These are phyloP conservation scores for Drosophila teissieri DNA, from an alignment of 1,140 invertebrate species.

Conservation along the genomic window DNA sequence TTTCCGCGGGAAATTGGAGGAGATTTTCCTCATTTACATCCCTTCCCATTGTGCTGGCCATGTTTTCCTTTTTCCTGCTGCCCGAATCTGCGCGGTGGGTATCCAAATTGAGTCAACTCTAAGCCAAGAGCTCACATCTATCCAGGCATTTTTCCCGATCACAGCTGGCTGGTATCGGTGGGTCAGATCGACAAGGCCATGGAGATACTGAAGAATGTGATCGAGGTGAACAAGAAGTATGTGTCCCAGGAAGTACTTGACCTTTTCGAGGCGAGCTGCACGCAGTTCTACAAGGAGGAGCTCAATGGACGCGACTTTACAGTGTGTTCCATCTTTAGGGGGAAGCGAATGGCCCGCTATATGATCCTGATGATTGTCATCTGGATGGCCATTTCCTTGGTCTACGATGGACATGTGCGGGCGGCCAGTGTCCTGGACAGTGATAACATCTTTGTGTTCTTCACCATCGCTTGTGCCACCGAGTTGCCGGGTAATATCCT, in stretches of 20 bases:
- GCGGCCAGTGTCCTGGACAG: constrained; percentile 91
- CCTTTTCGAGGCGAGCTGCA: constrained; percentile 86
- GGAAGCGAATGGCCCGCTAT: constrained; percentile 88
- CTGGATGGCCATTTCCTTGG: constrained; percentile 94
- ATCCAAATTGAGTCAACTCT: no score
- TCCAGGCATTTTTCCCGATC: not conserved
- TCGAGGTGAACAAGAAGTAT: constrained; percentile 89
- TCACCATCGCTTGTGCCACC: constrained; percentile 92
- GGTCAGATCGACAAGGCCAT: constrained; percentile 91
- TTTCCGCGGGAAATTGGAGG: constrained; percentile 90
- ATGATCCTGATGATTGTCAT: constrained; percentile 91
- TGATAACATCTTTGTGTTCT: constrained; percentile 92
- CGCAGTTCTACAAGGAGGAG: constrained; percentile 87
- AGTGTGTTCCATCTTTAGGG: constrained; percentile 91
- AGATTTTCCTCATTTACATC: constrained; percentile 88
- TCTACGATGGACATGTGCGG: constrained; percentile 94
- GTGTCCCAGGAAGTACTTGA: constrained; percentile 90
- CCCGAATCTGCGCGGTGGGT: constrained; percentile 90
- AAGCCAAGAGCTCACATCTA: not conserved
- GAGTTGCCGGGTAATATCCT: constrained; percentile 91
- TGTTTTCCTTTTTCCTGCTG: constrained; percentile 89
- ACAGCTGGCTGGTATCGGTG: constrained; percentile 92
- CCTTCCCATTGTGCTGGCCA: constrained; percentile 88
- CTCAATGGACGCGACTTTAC: constrained; percentile 89
- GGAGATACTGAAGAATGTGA: constrained; percentile 90